Evolutionary conservation across 2,888 invertebrate species (phyloP), one percentile per base, ranked within the genome.

Genomic region (Euphydryas editha): DNA sequence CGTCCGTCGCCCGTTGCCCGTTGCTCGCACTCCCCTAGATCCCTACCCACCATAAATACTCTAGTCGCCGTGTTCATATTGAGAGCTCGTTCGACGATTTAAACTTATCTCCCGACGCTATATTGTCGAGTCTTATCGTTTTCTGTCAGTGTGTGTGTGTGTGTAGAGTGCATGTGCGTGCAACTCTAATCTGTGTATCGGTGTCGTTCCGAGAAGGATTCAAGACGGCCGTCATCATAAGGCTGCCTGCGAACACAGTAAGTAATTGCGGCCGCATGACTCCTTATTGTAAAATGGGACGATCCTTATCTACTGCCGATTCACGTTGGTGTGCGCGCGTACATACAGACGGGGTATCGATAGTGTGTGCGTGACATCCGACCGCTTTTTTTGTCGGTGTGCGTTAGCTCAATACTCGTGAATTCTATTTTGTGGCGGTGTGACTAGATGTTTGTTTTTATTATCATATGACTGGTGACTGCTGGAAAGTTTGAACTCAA

Each of bases 181-280:
- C 80, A 83, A 83, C 79, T 81, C 78, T 80, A 79, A 83, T 86
- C 85, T 82, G 84, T 85, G 82, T 79, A 81, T 83, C 83, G 79
- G 83, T 82, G 81, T 79, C 78, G 79, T 83, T 81, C 81, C 79
- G 78, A 82, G 82, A 87, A 90, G 84, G 81, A 85, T 85, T 85
- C 90, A 89, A 90, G 90, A 90, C 92, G 90, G 86, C 92, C 86
- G 89, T 91, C 90, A 87, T 88, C 90, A 90, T 90, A 90, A 90
- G 92, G 91, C 92, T 90, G 92, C 92, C 92, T 83, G 87, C 90
- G 87, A 90, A 87, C 84, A 88, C 89, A 90, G 92, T 92, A 83
- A 92, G 92, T 92, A 54, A 90, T 86, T 81, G 80, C 79, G 83
- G 84, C 84, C 86, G 88, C 85, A 87, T 88, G 88, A 90, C 73